Evolutionary conservation across 1,140 invertebrate genomes (phyloP).

Genomic region (Pogonognathellus flavescens): DNA sequence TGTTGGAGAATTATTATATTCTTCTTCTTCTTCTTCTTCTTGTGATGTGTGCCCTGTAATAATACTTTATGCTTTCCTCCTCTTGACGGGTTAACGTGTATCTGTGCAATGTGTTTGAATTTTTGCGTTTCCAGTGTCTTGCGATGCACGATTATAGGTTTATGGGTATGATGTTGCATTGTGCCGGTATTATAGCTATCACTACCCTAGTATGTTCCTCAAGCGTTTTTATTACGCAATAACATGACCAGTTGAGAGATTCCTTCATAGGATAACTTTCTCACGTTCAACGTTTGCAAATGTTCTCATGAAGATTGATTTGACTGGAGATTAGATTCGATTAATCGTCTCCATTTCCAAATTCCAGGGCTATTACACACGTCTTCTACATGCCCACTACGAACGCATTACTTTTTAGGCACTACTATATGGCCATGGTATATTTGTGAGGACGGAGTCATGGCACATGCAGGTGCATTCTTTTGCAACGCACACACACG

Average conservation of each 20-base stretch:
- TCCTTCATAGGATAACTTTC: slow-evolving; percentile 17
- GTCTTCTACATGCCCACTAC: not conserved
- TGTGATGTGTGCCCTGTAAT: no score
- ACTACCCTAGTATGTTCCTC: slow-evolving; percentile 1
- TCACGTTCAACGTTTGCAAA: slow-evolving; percentile 44
- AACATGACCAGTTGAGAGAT: slow-evolving; percentile 40
- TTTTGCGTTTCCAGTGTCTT: no score
- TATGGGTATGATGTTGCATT: not conserved
- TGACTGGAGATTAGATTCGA: slow-evolving; percentile 45
- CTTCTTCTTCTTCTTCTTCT: no score
- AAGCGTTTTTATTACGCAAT: slow-evolving; percentile 45
- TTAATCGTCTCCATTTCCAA: slow-evolving; percentile 39
- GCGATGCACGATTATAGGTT: not conserved
- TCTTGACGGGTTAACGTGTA: no score
- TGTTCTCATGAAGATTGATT: slow-evolving; percentile 45
- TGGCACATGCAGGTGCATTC: not conserved
- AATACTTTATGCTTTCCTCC: no score
- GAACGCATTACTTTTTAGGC: not conserved
- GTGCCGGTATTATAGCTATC: not conserved
- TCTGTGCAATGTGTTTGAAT: no score
- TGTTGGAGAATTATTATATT: no score
- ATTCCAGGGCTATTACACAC: slow-evolving; percentile 26
- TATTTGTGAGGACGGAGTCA: not conserved
- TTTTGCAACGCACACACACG: slow-evolving; percentile 1
- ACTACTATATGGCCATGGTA: not conserved